These are phyloP conservation scores for Diplolepis rosae DNA, from an alignment of 2,888 invertebrate genomes.

Conservation along the genomic window DNA sequence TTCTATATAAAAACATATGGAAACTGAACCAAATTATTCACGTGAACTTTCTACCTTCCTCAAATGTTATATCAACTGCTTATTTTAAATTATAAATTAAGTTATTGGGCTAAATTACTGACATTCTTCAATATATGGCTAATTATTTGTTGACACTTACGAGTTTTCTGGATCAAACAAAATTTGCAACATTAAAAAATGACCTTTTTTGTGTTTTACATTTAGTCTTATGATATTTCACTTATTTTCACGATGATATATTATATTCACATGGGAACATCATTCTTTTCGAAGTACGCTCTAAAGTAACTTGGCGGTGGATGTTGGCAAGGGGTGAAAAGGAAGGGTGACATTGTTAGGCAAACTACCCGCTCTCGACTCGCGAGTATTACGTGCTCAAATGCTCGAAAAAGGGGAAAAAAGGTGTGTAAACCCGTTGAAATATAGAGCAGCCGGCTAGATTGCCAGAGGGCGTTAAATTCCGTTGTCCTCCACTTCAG, in stretches of 20 bases:
- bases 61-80: too few relatives aligned
- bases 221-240: not conserved
- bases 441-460: slow-evolving; percentile 63
- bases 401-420: slow-evolving; percentile 55
- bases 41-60: too few relatives aligned
- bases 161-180: too few relatives aligned
- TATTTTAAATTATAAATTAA: too few relatives aligned
- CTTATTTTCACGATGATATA: not conserved
- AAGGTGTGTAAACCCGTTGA: slow-evolving; percentile 57
- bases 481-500: slow-evolving; percentile 50
- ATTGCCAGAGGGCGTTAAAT: slow-evolving; percentile 61
- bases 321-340: slow-evolving; percentile 4
- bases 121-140: too few relatives aligned
- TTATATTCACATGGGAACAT: not conserved
- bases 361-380: slow-evolving; percentile 65
- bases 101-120: too few relatives aligned
- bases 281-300: slow-evolving; percentile 26
- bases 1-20: too few relatives aligned
- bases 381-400: slow-evolving; percentile 63
- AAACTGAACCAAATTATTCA: too few relatives aligned
- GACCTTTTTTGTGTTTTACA: too few relatives aligned
- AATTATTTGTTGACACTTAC: too few relatives aligned
- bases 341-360: slow-evolving; percentile 58
- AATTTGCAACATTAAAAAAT: too few relatives aligned
- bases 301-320: slow-evolving; percentile 9